Evolutionary conservation across 1,140 invertebrate genomes (phyloP), one percentile per base, ranked within the genome.

Genomic region (Zaprionus ornatus): DNA sequence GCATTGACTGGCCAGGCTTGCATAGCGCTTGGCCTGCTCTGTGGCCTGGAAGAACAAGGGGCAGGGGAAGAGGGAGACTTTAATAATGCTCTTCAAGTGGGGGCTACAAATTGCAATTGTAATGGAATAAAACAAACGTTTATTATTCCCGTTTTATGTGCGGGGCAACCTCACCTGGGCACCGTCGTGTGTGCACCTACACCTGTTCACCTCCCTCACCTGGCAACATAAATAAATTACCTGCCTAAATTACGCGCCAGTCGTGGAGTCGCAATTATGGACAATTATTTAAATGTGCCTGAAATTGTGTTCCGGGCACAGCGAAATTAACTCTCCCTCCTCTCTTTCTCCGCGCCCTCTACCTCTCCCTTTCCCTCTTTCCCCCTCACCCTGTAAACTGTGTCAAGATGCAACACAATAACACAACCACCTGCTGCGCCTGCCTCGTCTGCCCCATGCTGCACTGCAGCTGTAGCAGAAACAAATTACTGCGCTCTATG

Each of bases 21-120:
- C 96, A 93, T 97, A 98, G 65, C 97, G 95, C 70, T 95, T 94
- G 12, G 95, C 94, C 87, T 97, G 96, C 84, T 97, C 96, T 66
- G 94, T 94, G 15, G 96, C 95, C 97, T 98, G 93, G 13, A 61
- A 74, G 19, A 5, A 1, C 2, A 42, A 6, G 2, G 40, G 0
- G 6, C 17, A 2, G 40, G n/a, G 15, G 5, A 5, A 15, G 15
- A 0, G 5, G 0, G 1, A 40, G 40, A 10, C 3, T 45, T 45
- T 10, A 45, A 45, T 45, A 45, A 45, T 45, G 2, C 40, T 40
- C 40, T 37, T 5, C 4, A 40, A 40, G 15, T 40, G 37, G 37
- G 15, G 37, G 15, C 37, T 6, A 45, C 40, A 45, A 45, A 45
- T 45, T 17, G 6, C n/a, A 45, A 45, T 50, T 23, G 45, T 50